Evolutionary conservation across 2,113 vertebrate species (phyloP), one percentile per base, ranked within the genome.

Genomic region (Myrmophylax atrothorax): DNA sequence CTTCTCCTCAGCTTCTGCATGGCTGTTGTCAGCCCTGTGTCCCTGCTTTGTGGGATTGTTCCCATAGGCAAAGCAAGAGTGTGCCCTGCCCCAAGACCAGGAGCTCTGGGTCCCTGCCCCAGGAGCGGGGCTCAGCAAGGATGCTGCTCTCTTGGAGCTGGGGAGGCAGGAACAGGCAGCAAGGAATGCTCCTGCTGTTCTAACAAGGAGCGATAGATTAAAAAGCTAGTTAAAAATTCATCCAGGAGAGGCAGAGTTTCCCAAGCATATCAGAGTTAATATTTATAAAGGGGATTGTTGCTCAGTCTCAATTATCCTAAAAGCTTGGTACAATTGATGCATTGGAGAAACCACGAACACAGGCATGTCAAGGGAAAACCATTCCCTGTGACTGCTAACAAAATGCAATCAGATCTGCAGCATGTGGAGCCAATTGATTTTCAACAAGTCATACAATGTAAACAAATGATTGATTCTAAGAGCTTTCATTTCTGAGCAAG

Each of bases 191-290:
- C 73, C 96, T 40, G 68, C 94, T 91, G 91, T 74, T 95, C 89
- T 93, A 84, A 97, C 94, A 94, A 94, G 96, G 91, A 95, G 76
- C 58, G 18, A 76, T 85, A 91, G 92, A 97, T 97, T 97, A 96
- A 94, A 96, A 96, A 97, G 93, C 96, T 97, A 94, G 96, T 98
- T 98, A 98, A 98, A 95, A 97, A 98, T 98, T 97, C 97, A 97
- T 97, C 95, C 95, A 93, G 97, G 94, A 95, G 94, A 96, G 88
- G 94, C 96, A 87, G 94, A 94, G 87, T 79, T 95, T 97, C 86
- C 96, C 96, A 97, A 98, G 97, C 97, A 97, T 97, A 96, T 92
- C 97, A 87, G 81, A 96, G 97, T 98, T 98, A 98, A 98, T 98
- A 98, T 98, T 98, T 98, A 98, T 98, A 95, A 96, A 97, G 90